Conservation (phyloP, 1,140 invertebrate genomes). For the Eriocheir sinensis region DNA sequence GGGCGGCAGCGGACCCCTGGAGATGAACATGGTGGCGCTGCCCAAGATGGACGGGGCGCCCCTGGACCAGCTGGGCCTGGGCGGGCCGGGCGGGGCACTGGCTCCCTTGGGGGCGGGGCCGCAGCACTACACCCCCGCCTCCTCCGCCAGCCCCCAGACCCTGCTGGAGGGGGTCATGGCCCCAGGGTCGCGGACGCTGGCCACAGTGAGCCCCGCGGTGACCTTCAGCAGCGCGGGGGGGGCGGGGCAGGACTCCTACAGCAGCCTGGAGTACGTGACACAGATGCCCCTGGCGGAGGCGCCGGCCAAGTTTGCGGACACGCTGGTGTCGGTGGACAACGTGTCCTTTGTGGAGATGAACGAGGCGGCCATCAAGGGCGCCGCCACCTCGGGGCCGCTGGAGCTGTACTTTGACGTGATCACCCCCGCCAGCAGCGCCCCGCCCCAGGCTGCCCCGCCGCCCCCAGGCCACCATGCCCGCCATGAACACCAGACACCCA, state of each 20-base stretch:
- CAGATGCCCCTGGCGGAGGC: slow-evolving; percentile 69
- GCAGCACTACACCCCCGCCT: slow-evolving; percentile 64
- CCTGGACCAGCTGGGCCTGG: slow-evolving; percentile 69
- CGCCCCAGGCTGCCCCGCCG: slow-evolving; percentile 30
- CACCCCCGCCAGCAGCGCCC: slow-evolving; percentile 59
- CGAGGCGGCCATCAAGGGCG: slow-evolving; percentile 71
- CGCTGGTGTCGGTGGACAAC: slow-evolving; percentile 70
- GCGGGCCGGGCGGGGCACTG: slow-evolving; percentile 41
- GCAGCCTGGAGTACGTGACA: slow-evolving; percentile 68
- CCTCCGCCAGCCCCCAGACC: slow-evolving; percentile 57
- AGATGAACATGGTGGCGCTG: slow-evolving; percentile 73
- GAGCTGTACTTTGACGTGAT: slow-evolving; percentile 76
- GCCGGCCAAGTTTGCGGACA: slow-evolving; percentile 68
- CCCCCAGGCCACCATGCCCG: slow-evolving; percentile 59
- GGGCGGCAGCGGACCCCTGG: slow-evolving; percentile 59
- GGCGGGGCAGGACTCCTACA: slow-evolving; percentile 62
- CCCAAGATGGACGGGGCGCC: slow-evolving; percentile 72
- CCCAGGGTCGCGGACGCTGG: slow-evolving; percentile 41
- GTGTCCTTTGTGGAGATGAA: slow-evolving; percentile 76
- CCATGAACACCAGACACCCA: slow-evolving; percentile 74
- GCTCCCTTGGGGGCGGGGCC: slow-evolving; percentile 43
- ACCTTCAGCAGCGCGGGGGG: slow-evolving; percentile 42
- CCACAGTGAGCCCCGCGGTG: slow-evolving; percentile 62
- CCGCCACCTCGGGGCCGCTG: slow-evolving; percentile 33
- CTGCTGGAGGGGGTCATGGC: slow-evolving; percentile 66